Base-by-base conservation (phyloP, 2,888 invertebrate genomes). In the Tricholauxania praeusta region DNA sequence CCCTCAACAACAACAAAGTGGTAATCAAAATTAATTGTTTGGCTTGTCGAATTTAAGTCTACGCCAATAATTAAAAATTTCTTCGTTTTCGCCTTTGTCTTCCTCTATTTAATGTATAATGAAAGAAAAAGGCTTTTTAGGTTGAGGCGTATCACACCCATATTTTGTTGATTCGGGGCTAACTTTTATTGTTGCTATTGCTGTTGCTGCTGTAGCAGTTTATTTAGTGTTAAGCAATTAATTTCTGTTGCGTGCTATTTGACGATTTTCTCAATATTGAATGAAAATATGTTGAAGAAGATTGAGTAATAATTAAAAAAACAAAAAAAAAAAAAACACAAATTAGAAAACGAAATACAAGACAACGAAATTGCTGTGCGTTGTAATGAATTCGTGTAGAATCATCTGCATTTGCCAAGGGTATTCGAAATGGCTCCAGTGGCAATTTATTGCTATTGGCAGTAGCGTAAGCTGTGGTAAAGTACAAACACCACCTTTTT, bases 201-300 rank as follows among this genome's bases (percentile, higher is more conserved):
- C 15, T 59, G 63, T 67, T 71, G 62, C 72, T 73, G 17, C 76
- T 65, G 66, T 73, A 76, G 78, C 55, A 71, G 80, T 81, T 82
- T 82, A 83, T 83, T 82, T 83, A 83, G 84, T 84, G 85, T 84
- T 83, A 84, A 82, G 82, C 85, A 84, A 84, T 84, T 85, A 84
- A 85, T 85, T 85, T 84, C 79, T 81, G 82, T 85, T 83, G 85
- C 85, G 84, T 85, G 84, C 80, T 79, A 78, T 74, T 79, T 74
- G 77, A 80, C 82, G 83, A 75, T 83, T 82, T 83, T 79, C 4
- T 39, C 19, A 12, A 51, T 19, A 49, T 15, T 2, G n/a, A 51
- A 64, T 19, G 64, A 15, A 59, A 48, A n/a, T n/a, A 15, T 49
- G 22, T 59, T 48, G 17, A 28, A 15, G 28, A 19, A 57, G 59